A percentile compares a stretch with the other conserved stretches of the same genome.
Conservation (phyloP, 2,113 vertebrate genomes). For the Neopipo cinnamomea region DNA sequence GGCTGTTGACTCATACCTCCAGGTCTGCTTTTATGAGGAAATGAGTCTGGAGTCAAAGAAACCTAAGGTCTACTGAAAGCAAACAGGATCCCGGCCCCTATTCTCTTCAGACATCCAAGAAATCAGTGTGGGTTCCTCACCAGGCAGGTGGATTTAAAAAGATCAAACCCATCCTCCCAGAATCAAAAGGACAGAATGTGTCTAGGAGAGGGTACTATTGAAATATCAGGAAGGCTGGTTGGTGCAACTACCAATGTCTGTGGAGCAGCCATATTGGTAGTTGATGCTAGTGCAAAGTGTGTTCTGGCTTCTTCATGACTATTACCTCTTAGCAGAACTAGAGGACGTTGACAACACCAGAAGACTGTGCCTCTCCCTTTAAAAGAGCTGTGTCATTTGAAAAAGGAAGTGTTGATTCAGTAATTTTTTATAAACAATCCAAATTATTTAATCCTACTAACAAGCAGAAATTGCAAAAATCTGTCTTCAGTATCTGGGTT, state of each 20-base stretch:
- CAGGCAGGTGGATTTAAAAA: not conserved
- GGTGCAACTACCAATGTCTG: not conserved
- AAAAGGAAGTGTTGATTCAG: not conserved
- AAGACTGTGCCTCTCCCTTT: not conserved
- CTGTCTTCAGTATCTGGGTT: not conserved
- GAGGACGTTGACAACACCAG: not conserved
- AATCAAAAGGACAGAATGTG: not conserved
- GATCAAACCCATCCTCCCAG: not conserved
- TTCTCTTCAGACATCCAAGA: not conserved
- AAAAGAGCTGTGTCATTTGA: not conserved
- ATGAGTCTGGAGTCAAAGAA: not conserved
- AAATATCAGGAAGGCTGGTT: not conserved
- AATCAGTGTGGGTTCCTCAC: not conserved
- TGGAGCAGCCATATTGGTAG: not conserved
- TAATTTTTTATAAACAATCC: not conserved
- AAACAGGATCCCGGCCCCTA: not conserved
- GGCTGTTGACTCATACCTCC: not conserved
- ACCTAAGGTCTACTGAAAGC: not conserved
- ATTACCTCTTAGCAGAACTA: not conserved
- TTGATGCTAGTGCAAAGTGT: not conserved
- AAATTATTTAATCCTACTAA: not conserved
- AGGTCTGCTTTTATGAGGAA: not conserved
- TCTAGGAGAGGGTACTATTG: not conserved
- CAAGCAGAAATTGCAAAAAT: not conserved
- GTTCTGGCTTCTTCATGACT: not conserved